phyloP scores from a whole-genome alignment of 1,140 invertebrate species.

The Amyelois transitella region DNA sequence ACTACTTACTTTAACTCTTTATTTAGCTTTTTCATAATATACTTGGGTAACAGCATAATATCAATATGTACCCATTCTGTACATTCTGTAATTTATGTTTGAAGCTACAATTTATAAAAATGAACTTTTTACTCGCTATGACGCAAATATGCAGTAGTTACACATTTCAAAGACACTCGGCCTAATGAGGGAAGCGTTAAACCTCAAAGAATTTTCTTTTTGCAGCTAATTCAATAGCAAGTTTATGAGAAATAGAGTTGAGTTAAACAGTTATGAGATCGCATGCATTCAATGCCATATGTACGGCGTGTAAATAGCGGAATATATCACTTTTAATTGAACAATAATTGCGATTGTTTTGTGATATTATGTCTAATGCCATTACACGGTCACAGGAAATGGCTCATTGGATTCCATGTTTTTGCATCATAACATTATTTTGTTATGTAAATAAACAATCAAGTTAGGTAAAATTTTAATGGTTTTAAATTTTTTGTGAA shows the following conservation, averaged over 20 bases:
- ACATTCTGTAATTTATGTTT: neutral
- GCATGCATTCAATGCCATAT: constrained; percentile 7
- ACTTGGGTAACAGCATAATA: too few relatives aligned
- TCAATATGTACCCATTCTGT: neutral
- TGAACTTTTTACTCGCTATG: neutral
- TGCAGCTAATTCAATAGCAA: constrained; percentile 30
- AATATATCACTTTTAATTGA: constrained; percentile 33
- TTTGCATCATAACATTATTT: too few relatives aligned
- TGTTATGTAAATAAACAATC: too few relatives aligned
- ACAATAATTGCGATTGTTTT: constrained; percentile 20
- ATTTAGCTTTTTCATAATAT: too few relatives aligned
- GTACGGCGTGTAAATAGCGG: constrained; percentile 13
- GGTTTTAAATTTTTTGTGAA: too few relatives aligned
- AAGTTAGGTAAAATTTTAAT: too few relatives aligned
- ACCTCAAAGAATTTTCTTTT: constrained; percentile 22
- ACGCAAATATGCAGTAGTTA: neutral
- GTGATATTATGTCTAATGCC: neutral
- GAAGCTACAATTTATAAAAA: neutral
- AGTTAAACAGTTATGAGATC: constrained; percentile 24
- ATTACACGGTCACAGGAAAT: too few relatives aligned
- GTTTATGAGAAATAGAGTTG: constrained; percentile 11
- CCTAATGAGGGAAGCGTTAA: constrained; percentile 32
- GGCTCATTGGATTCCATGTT: too few relatives aligned
- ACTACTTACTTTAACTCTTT: too few relatives aligned
- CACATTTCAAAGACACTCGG: constrained; percentile 3